Percentiles rank a stretch among this genome's conserved stretches.
Evolutionary conservation across 2,113 vertebrate species (phyloP).

Genomic region (Petromus typicus): DNA sequence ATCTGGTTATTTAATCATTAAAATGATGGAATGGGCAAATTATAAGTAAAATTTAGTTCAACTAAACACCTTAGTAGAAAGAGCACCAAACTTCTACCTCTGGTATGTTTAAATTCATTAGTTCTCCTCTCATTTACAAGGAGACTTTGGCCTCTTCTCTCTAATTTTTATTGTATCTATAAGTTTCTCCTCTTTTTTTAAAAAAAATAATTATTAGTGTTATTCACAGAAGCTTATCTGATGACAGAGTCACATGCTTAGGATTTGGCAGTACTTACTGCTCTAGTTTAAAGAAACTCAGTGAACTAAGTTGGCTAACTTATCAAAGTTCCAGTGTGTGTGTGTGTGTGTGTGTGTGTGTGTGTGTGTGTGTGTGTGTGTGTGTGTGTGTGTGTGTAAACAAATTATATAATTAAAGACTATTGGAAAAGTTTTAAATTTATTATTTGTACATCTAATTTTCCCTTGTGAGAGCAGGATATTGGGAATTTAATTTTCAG

Average conservation of each 20-base stretch:
- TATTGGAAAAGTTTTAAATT: conserved; percentile 20
- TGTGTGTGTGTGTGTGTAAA: background rate
- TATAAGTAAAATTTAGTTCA: conserved; percentile 27
- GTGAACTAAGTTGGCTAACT: background rate
- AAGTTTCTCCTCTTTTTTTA: background rate
- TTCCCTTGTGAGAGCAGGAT: conserved; percentile 8
- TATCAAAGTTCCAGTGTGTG: conserved; percentile 14
- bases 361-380: too few species aligned
- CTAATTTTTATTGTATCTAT: background rate
- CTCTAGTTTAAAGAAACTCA: conserved; percentile 38
- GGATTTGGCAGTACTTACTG: background rate
- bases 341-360: too few species aligned
- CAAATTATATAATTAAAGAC: background rate
- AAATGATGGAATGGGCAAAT: conserved; percentile 3
- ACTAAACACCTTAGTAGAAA: background rate
- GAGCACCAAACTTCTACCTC: background rate
- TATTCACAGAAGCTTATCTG: conserved; percentile 46
- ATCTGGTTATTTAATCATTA: conserved; percentile 34
- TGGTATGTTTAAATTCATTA: background rate
- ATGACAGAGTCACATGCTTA: conserved; percentile 36
- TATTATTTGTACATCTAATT: background rate
- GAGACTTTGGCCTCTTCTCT: conserved; percentile 25
- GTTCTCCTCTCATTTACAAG: background rate
- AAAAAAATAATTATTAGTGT: conserved; percentile 6
- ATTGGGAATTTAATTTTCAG: background rate